Conservation (phyloP, 2,797 vertebrate genomes). For the Alca torda region DNA sequence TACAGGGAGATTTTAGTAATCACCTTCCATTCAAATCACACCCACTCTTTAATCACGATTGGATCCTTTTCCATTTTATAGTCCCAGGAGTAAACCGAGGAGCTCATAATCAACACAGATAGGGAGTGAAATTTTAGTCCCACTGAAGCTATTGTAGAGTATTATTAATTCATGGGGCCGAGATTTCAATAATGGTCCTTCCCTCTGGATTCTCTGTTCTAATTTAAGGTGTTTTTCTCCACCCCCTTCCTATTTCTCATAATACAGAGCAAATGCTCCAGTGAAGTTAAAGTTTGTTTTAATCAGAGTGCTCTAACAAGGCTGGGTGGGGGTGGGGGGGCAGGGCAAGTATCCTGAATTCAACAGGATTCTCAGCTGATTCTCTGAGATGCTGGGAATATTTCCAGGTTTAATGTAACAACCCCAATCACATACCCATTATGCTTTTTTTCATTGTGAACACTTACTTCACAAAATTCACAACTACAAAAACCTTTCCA, state of each 20-base stretch:
- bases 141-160: neutral
- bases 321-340: too few relatives aligned
- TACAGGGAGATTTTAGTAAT: conserved; percentile 42
- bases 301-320: neutral
- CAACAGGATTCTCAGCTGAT: neutral
- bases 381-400: neutral
- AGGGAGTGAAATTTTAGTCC: conserved; percentile 11
- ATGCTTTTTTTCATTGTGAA: neutral
- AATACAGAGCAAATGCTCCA: neutral
- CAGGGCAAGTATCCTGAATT: neutral
- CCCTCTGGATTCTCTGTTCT: neutral
- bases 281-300: neutral
- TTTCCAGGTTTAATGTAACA: neutral
- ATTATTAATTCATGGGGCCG: conserved; percentile 6
- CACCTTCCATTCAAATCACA: conserved; percentile 58
- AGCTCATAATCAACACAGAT: conserved; percentile 16
- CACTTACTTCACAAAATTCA: neutral
- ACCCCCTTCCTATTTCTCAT: neutral
- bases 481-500: neutral
- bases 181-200: conserved; percentile 2
- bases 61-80: conserved; percentile 31
- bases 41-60: conserved; percentile 11
- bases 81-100: conserved; percentile 4
- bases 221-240: neutral
- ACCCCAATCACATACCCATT: neutral